Evolutionary conservation across 2,113 vertebrate species (phyloP), one percentile per base, ranked within the genome.

Genomic region (Scortum barcoo): DNA sequence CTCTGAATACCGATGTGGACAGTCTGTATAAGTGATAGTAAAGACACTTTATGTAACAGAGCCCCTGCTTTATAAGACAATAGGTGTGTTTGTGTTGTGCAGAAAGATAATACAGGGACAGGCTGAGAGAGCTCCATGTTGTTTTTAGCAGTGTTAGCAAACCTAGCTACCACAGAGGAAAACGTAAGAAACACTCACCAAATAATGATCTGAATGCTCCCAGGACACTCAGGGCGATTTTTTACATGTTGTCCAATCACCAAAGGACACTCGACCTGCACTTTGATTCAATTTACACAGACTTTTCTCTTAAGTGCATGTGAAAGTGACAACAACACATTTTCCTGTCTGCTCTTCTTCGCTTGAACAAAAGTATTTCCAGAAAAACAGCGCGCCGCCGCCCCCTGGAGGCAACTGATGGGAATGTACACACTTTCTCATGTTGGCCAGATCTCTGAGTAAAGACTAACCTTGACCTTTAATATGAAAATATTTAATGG

Each of bases 301-400:
- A 14, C 13, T 13, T 20, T 13, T 48, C 22, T 30, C n/a, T 33
- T 24, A 0, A 3, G 3, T 26, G 10, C 22, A 9, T 54, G 16
- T 17, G 22, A 3, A 8, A 2, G 7, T 0, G 4, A 50, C 48
- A 33, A 0, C 28, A 24, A 70, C 13, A 4, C 36, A 24, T 0
- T 0, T 58, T 73, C 10, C 56, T 40, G 13, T 30, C 0, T 33
- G 22, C 19, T 76, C 76, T 87, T 87, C 85, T 77, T 84, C 62
- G 36, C 28, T 14, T 44, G 16, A 53, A 3, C n/a, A n/a, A 33
- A 16, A 3, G 2, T 16, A 6, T 16, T 30, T 76, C 22, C 30
- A 13, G 28, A 46, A n/a, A n/a, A 14, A 20, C 13, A 48, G 0
- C 1, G 17, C 63, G 40, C 48, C 22, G 3, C 24, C 6, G 0